Evolutionary conservation across 2,888 invertebrate genomes (phyloP).

Genomic region (Acanthosoma haemorrhoidale): DNA sequence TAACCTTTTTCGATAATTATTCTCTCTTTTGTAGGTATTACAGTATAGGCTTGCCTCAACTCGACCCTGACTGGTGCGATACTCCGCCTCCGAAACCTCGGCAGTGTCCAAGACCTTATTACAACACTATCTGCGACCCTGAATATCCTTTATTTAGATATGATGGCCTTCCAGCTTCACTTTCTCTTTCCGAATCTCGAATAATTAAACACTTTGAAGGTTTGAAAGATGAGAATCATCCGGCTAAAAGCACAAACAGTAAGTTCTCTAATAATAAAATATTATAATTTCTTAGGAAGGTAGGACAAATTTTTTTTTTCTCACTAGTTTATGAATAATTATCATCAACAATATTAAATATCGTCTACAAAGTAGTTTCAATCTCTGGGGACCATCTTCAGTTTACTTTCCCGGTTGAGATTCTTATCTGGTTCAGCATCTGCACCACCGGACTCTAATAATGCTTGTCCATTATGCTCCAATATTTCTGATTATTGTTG

Average conservation of each 20-base stretch:
- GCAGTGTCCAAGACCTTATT: constrained; percentile 47
- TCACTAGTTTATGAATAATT: no score
- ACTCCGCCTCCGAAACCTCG: constrained; percentile 29
- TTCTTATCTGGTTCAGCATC: no score
- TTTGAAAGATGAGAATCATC: constrained; percentile 44
- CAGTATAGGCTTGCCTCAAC: constrained; percentile 48
- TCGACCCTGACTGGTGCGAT: constrained; percentile 43
- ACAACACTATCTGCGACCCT: constrained; percentile 72
- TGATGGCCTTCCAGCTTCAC: constrained; percentile 68
- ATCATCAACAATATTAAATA: no score
- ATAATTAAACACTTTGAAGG: constrained; percentile 60
- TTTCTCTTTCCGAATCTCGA: constrained; percentile 64
- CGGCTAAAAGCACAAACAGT: constrained; percentile 26
- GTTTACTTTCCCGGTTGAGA: no score
- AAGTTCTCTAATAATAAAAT: no score
- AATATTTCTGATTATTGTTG: no score
- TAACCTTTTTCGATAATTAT: neutral
- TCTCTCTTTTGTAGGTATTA: constrained; percentile 50
- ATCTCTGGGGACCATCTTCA: no score
- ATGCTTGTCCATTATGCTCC: no score
- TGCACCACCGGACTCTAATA: no score
- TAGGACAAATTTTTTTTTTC: no score
- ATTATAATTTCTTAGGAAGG: no score
- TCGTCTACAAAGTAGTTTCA: no score
- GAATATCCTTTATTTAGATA: constrained; percentile 68